These are phyloP conservation scores for Acipenser ruthenus DNA, from an alignment of 2,797 vertebrate species.

Conservation along the genomic window DNA sequence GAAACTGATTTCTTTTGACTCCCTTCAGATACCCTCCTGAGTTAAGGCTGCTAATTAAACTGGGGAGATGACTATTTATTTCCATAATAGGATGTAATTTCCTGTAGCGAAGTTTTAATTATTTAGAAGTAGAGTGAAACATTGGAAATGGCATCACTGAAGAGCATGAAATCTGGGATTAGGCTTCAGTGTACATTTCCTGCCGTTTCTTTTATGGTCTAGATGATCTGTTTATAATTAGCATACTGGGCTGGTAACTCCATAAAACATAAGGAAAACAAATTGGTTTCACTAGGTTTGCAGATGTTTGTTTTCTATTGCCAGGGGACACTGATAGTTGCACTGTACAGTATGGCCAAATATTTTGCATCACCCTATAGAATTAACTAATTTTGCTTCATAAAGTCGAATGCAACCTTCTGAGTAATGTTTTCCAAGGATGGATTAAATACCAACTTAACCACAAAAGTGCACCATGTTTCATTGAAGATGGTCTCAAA, in stretches of 20 bases:
- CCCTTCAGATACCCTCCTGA: constrained; percentile 43
- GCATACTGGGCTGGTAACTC: constrained; percentile 42
- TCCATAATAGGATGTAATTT: constrained; percentile 75
- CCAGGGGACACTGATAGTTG: constrained; percentile 36
- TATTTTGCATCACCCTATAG: too few relatives aligned
- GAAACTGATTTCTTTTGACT: constrained; percentile 23
- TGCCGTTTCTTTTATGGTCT: constrained; percentile 59
- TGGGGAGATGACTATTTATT: constrained; percentile 68
- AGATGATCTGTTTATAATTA: constrained; percentile 62
- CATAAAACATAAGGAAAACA: constrained; percentile 52
- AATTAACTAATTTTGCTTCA: too few relatives aligned
- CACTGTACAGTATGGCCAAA: constrained; percentile 8
- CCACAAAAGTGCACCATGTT: too few relatives aligned
- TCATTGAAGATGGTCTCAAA: too few relatives aligned
- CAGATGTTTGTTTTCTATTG: constrained; percentile 35
- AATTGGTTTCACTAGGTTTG: constrained; percentile 42
- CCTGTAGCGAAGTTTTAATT: constrained; percentile 66
- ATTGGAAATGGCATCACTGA: constrained; percentile 67
- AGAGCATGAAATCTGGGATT: constrained; percentile 58
- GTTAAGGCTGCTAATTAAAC: constrained; percentile 63
- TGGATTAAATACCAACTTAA: too few relatives aligned
- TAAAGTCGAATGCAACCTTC: too few relatives aligned
- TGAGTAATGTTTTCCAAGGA: too few relatives aligned
- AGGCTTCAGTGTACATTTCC: constrained; percentile 63
- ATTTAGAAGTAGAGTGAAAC: constrained; percentile 66